These are phyloP conservation scores for Apocrypta bakeri DNA, from an alignment of 1,140 invertebrate species.

Conservation along the genomic window DNA sequence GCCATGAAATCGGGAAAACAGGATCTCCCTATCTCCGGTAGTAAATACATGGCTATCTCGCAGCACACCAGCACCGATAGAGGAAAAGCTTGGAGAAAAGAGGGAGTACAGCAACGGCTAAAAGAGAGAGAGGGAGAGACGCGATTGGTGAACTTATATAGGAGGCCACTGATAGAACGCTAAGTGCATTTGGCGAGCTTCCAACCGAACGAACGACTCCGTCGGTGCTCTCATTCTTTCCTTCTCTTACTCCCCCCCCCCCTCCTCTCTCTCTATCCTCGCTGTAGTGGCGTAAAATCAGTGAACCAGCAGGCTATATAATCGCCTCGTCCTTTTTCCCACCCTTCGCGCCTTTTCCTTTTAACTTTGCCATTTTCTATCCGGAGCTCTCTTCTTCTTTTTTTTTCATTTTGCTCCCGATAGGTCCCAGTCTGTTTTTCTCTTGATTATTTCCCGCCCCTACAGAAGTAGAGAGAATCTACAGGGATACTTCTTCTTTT, in stretches of 20 bases:
- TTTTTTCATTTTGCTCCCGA: background rate
- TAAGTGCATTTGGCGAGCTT: constrained; percentile 71
- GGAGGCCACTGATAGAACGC: constrained; percentile 64
- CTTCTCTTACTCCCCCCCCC: constrained; percentile 23
- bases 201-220: constrained; percentile 62
- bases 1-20: constrained; percentile 54
- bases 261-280: constrained; percentile 25
- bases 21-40: constrained; percentile 59
- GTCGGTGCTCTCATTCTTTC: constrained; percentile 6
- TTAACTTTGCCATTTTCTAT: constrained; percentile 52
- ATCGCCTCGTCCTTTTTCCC: constrained; percentile 45
- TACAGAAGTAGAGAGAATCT: too few relatives aligned
- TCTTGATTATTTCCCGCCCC: constrained; percentile 38
- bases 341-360: constrained; percentile 40
- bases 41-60: constrained; percentile 65
- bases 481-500: background rate
- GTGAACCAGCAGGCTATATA: constrained; percentile 53
- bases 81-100: background rate
- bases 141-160: constrained; percentile 48
- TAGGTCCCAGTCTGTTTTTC: constrained; percentile 12
- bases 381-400: constrained; percentile 1
- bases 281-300: constrained; percentile 65
- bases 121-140: constrained; percentile 20
- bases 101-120: background rate
- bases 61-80: background rate